Conservation (phyloP, 2,797 vertebrate species). For the Danio aesculapii region DNA sequence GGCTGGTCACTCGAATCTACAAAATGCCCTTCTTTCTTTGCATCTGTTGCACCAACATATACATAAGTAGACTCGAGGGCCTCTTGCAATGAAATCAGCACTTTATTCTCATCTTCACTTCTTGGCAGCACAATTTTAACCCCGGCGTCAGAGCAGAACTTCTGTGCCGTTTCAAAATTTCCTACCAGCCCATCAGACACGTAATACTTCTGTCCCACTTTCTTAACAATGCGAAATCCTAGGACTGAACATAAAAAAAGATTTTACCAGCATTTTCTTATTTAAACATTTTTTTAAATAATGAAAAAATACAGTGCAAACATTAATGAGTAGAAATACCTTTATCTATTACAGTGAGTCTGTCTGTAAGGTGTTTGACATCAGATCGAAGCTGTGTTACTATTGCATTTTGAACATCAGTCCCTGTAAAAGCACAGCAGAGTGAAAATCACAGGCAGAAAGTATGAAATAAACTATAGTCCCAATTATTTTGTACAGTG, state of each 20-base stretch:
- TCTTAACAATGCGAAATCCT: neutral
- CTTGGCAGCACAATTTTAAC: conserved; percentile 34
- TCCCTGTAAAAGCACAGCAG: conserved; percentile 11
- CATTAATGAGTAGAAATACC: neutral
- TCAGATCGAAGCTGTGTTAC: neutral
- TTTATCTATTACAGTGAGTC: conserved; percentile 26
- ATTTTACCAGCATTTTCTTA: neutral
- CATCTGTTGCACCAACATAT: conserved; percentile 36
- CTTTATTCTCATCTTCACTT: conserved; percentile 41
- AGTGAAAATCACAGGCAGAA: neutral
- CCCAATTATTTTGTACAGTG: no score
- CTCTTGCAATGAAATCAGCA: neutral
- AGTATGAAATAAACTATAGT: neutral
- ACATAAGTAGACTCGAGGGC: neutral
- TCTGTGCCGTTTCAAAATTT: conserved; percentile 11
- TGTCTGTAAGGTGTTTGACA: conserved; percentile 1
- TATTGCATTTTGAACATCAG: neutral
- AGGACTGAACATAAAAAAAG: neutral
- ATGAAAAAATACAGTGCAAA: conserved; percentile 2
- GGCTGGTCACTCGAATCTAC: conserved; percentile 21
- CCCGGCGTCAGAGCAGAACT: conserved; percentile 17
- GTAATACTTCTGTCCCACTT: conserved; percentile 40
- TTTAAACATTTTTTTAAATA: neutral
- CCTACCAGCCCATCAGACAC: neutral
- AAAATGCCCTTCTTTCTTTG: conserved; percentile 32